These are phyloP conservation scores for Gasterosteus aculeatus DNA, from an alignment of 2,113 vertebrate species.

Conservation along the genomic window DNA sequence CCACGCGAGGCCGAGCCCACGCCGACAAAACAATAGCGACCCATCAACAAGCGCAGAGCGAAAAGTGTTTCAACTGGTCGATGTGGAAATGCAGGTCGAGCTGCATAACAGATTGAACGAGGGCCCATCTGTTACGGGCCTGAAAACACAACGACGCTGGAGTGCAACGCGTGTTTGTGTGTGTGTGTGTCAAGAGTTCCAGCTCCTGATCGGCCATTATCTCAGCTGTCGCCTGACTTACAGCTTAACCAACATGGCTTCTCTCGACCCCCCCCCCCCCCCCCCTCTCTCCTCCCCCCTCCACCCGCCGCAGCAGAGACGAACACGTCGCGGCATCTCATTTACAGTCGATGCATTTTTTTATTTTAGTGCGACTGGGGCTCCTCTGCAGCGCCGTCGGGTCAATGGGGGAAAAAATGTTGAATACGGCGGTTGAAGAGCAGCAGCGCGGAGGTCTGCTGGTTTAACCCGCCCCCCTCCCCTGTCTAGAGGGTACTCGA, in stretches of 20 bases:
- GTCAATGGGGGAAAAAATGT: not conserved
- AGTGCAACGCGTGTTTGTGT: constrained; percentile 12
- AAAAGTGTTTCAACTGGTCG: constrained; percentile 19
- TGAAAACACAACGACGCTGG: not conserved
- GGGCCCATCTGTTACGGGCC: no score
- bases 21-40: not conserved
- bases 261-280: constrained; percentile 50
- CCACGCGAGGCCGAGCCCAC: not conserved
- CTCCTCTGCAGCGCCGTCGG: not conserved
- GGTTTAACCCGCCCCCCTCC: not conserved
- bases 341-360: not conserved
- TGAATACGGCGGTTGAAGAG: constrained; percentile 29
- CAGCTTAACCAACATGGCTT: constrained; percentile 79
- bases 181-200: constrained; percentile 67
- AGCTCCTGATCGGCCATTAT: constrained; percentile 79
- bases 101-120: constrained; percentile 32
- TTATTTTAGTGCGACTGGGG: not conserved
- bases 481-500: constrained; percentile 52
- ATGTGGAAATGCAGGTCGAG: constrained; percentile 59
- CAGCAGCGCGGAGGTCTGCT: constrained; percentile 17
- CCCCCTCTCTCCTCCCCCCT: constrained; percentile 39
- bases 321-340: not conserved
- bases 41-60: not conserved
- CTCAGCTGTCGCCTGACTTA: constrained; percentile 75
- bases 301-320: constrained; percentile 32